Evolutionary conservation across 2,797 vertebrate genomes (phyloP), one percentile per base, ranked within the genome.

Genomic region (Chrysocyon brachyurus): DNA sequence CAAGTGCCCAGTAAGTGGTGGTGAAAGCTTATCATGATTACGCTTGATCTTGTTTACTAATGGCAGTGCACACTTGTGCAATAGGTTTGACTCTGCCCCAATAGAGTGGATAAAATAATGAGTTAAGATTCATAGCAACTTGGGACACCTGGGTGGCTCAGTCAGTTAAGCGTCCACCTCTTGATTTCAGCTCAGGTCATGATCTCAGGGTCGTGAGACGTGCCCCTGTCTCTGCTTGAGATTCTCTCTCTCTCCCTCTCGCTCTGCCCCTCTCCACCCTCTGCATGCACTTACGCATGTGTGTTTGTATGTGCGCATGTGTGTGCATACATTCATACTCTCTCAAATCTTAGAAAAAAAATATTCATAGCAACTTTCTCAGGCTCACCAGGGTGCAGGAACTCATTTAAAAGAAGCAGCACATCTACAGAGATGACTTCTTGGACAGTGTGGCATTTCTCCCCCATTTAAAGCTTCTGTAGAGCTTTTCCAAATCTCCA

Each of bases 61-160:
- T 0, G 28, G 49, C 4, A 5, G 26, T 0, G 3, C 2, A 1
- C 2, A 3, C 14, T 21, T 31, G 1, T 0, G 9, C 36, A 40
- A 3, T 5, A 12, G 2, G 28, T 12, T 26, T 5, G 24, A 26
- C 15, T 64, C 70, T 1, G 14, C 31, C 66, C n/a, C 40, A 3
- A 0, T 2, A 22, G 28, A 17, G 56, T 36, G 79, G 68, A 2
- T 56, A 24, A 68, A 61, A 16, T n/a, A 54, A 31, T 8, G 4
- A 82, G 66, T 49, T 14, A 31, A 19, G 77, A 33, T 17, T 63
- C 87, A 31, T 0, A 16, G 56, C 28, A 21, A 33, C n/a, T 33
- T 68, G n/a, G 17, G 31, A 21, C 66, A 68, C n/a, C n/a, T 68
- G 66, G n/a, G n/a, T 33, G n/a, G 66, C 17, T 68, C 66, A 16